These are phyloP conservation scores for Burhinus oedicnemus DNA, from an alignment of 2,113 vertebrate genomes.

Conservation along the genomic window DNA sequence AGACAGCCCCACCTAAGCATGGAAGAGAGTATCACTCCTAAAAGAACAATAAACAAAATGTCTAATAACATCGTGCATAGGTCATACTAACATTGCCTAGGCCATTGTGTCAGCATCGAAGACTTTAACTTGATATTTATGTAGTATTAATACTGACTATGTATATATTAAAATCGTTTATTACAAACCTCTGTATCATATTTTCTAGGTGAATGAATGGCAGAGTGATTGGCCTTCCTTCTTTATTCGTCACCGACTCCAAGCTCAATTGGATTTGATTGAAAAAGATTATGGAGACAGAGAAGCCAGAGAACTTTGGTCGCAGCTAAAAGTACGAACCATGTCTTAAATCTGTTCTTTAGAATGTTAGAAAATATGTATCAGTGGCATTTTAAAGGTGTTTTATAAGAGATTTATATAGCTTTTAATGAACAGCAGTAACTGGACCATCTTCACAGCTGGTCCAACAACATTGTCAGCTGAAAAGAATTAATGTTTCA, in stretches of 20 bases:
- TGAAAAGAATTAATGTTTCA: not conserved
- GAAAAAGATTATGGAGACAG: conserved; percentile 88
- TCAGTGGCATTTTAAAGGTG: not conserved
- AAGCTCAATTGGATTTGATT: conserved; percentile 83
- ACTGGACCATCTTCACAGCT: not conserved
- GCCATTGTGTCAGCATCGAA: not conserved
- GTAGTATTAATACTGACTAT: not conserved
- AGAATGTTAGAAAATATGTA: not conserved
- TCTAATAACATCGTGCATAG: not conserved
- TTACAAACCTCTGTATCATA: not conserved
- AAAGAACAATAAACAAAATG: not conserved
- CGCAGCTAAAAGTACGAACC: conserved; percentile 83
- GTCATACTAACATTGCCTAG: not conserved
- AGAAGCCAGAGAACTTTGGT: conserved; percentile 85
- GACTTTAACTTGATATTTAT: not conserved
- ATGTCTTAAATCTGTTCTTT: not conserved
- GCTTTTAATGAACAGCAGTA: not conserved
- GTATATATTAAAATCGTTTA: not conserved
- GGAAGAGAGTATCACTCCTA: not conserved
- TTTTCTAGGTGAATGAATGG: conserved; percentile 86
- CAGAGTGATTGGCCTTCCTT: conserved; percentile 88
- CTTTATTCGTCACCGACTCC: conserved; percentile 82
- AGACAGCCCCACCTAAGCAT: not conserved
- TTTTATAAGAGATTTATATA: not conserved
- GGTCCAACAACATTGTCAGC: not conserved